Conservation (phyloP, 2,888 invertebrate species). For the Sinodicranocentrus sp. region DNA sequence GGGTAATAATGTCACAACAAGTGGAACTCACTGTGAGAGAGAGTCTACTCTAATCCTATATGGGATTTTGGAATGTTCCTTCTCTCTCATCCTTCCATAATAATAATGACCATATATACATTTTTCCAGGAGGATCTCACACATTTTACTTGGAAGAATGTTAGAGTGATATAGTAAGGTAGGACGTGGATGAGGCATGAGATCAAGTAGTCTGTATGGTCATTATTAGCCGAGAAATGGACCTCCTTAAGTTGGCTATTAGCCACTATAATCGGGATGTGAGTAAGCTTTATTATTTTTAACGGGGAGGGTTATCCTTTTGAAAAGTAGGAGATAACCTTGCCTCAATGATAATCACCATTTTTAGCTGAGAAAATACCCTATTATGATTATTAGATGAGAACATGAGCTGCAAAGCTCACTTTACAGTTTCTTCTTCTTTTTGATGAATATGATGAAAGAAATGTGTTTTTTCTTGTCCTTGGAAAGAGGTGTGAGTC, state of each 20-base stretch:
- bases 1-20: slow-evolving; percentile 68
- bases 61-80: slow-evolving; percentile 45
- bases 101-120: not conserved
- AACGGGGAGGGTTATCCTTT: not conserved
- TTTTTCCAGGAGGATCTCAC: no score
- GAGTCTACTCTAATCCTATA: slow-evolving; percentile 22
- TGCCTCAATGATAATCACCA: slow-evolving; percentile 9
- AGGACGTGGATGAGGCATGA: no score
- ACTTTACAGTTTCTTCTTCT: no score
- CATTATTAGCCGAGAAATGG: not conserved
- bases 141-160: no score
- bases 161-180: no score
- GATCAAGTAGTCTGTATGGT: not conserved
- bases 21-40: slow-evolving; percentile 43
- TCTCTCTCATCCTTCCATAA: not conserved
- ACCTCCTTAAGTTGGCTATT: not conserved
- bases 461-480: no score
- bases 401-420: no score
- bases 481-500: slow-evolving; percentile 18
- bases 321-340: not conserved
- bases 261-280: slow-evolving; percentile 14
- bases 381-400: not conserved
- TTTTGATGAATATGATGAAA: no score
- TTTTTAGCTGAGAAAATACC: not conserved
- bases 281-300: slow-evolving; percentile 19